phyloP scores from a whole-genome alignment of 2,888 invertebrate species.

The Chironomus riparius region DNA sequence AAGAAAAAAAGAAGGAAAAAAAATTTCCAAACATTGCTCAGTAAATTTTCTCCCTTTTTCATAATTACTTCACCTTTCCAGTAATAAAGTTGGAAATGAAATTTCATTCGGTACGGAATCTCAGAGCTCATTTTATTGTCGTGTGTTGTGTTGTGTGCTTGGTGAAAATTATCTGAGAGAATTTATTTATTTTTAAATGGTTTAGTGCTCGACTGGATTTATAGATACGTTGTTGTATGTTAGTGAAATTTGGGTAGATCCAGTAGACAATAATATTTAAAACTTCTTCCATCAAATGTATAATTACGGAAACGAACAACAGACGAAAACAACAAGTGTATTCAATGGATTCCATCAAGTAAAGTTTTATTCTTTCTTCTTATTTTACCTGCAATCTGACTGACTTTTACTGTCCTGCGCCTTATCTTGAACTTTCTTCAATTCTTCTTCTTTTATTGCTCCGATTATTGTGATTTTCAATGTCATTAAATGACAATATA shows the following conservation, averaged over 20 bases:
- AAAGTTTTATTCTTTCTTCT: background rate
- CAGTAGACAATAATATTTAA: no score
- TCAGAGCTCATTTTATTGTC: background rate
- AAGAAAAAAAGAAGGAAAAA: no score
- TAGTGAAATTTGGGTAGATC: no score
- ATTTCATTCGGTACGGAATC: background rate
- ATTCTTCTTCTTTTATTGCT: no score
- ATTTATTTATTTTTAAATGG: no score
- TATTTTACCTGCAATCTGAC: no score
- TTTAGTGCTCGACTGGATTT: no score
- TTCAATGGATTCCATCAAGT: constrained; percentile 25
- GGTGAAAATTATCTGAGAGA: background rate
- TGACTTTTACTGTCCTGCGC: no score
- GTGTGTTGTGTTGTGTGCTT: background rate
- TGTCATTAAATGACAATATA: no score
- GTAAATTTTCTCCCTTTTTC: background rate
- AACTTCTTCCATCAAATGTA: background rate
- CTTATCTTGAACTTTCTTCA: background rate
- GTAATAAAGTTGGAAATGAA: constrained; percentile 6
- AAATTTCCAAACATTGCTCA: background rate
- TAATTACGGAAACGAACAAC: background rate
- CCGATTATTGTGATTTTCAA: no score
- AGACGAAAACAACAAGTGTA: constrained; percentile 23
- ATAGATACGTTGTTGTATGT: no score
- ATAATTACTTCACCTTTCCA: constrained; percentile 11